These are phyloP conservation scores for Rhodinocichla rosea DNA, from an alignment of 2,113 vertebrate species.

Conservation along the genomic window DNA sequence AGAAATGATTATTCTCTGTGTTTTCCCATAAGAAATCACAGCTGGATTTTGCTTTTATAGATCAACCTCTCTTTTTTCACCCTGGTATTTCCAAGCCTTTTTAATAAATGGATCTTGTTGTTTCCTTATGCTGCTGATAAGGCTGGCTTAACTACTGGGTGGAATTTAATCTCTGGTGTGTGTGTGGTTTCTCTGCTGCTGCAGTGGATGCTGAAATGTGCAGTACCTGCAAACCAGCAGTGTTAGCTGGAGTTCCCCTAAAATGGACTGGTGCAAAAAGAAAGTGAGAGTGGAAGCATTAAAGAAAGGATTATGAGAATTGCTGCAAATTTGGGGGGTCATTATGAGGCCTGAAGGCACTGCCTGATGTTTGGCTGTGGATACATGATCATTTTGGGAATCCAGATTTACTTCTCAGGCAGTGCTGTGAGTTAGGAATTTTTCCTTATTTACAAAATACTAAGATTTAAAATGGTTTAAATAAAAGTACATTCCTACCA, in stretches of 20 bases:
- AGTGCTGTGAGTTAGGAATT: accelerated
- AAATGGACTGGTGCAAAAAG: background rate
- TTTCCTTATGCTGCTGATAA: background rate
- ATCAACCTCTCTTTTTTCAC: background rate
- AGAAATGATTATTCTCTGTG: background rate
- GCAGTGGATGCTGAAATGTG: background rate
- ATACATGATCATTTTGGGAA: accelerated
- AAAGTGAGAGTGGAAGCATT: background rate
- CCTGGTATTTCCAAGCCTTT: background rate
- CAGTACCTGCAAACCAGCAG: background rate
- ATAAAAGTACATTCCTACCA: background rate
- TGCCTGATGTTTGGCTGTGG: background rate
- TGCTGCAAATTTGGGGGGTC: background rate
- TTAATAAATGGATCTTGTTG: background rate
- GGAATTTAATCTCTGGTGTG: background rate
- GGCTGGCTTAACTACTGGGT: background rate
- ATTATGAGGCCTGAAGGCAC: background rate
- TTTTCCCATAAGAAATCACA: background rate
- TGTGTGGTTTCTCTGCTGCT: background rate
- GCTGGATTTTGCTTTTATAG: background rate
- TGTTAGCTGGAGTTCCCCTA: background rate
- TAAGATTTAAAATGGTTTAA: background rate
- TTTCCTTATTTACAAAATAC: background rate
- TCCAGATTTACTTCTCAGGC: background rate
- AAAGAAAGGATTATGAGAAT: background rate